phyloP scores from a whole-genome alignment of 2,113 vertebrate genomes.

The Entelurus aequoreus region DNA sequence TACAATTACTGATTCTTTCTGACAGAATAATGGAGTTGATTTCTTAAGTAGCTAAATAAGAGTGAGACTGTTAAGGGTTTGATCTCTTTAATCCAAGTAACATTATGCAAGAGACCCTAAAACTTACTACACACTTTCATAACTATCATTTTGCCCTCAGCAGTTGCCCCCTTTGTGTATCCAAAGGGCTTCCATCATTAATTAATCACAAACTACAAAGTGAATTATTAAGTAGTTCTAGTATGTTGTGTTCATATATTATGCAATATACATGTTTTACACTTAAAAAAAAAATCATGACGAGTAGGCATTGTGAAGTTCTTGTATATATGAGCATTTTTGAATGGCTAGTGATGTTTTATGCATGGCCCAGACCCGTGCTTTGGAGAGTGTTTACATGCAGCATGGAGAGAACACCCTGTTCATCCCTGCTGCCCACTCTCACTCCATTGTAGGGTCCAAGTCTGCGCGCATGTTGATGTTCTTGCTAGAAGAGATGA shows the following conservation, averaged over 20 bases:
- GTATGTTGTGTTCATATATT: conserved; percentile 54
- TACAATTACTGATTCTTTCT: conserved; percentile 1
- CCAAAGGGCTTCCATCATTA: conserved; percentile 39
- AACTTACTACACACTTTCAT: conserved; percentile 7
- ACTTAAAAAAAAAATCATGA: conserved; percentile 34
- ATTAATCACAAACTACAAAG: conserved; percentile 56
- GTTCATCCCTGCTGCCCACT: conserved; percentile 35
- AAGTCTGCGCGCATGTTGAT: conserved; percentile 12
- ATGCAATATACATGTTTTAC: conserved; percentile 56
- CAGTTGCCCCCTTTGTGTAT: conserved; percentile 10
- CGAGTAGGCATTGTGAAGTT: conserved; percentile 36
- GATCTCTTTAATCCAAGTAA: conserved; percentile 6
- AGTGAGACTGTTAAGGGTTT: not conserved
- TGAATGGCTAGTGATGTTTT: conserved; percentile 54
- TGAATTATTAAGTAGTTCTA: conserved; percentile 60
- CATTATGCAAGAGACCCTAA: conserved; percentile 10
- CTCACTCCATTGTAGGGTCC: conserved; percentile 31
- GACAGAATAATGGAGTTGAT: not conserved
- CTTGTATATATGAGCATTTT: conserved; percentile 27
- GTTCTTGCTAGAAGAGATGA: conserved; percentile 8
- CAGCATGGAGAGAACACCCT: conserved; percentile 19
- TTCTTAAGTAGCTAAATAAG: not conserved
- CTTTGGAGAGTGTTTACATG: conserved; percentile 18
- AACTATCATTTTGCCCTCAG: conserved; percentile 8
- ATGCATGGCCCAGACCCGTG: conserved; percentile 38